Percentiles rank a stretch among this genome's conserved stretches.
These are phyloP conservation scores for Palloptera scutellata DNA, from an alignment of 2,888 invertebrate species.

Conservation along the genomic window DNA sequence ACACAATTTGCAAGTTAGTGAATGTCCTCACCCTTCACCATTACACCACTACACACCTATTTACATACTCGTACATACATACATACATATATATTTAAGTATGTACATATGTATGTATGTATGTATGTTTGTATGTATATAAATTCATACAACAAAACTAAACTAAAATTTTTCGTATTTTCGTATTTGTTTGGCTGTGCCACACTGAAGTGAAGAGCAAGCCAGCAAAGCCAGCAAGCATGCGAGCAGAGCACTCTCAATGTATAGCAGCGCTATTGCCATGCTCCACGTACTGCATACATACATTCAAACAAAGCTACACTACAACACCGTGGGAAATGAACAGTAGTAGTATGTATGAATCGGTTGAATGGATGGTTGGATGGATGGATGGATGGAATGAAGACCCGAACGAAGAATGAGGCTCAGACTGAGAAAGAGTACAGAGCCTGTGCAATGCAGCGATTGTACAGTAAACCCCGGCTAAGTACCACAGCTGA, in stretches of 20 bases:
- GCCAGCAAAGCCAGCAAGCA: constrained; percentile 2
- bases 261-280: constrained; percentile 7
- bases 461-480: no score
- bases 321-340: constrained; percentile 59
- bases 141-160: no score
- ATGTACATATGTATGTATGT: neutral
- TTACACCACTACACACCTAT: no score
- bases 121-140: neutral
- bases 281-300: constrained; percentile 1
- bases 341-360: constrained; percentile 56
- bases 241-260: constrained; percentile 8
- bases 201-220: constrained; percentile 8
- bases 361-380: constrained; percentile 18
- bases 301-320: neutral
- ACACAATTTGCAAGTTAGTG: neutral
- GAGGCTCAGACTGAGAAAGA: no score
- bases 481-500: no score
- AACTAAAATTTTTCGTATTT: no score
- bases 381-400: constrained; percentile 23
- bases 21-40: neutral
- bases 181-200: neutral
- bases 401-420: constrained; percentile 5
- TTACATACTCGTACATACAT: neutral
- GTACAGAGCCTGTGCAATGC: no score
- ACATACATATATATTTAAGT: no score